These are phyloP conservation scores for Apodemia zela DNA, from an alignment of 2,888 invertebrate species.

Conservation along the genomic window DNA sequence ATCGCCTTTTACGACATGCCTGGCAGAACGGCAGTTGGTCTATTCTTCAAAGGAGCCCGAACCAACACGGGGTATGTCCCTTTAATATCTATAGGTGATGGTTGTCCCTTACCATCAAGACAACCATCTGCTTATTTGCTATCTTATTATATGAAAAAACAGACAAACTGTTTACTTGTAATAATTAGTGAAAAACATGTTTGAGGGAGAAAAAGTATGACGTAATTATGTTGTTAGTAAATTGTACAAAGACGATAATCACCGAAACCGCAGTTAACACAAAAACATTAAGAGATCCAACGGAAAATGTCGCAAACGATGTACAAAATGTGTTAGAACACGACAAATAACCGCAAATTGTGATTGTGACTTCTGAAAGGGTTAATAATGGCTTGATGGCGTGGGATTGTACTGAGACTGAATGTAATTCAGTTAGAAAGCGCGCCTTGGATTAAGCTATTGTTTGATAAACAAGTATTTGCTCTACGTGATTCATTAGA, in stretches of 20 bases:
- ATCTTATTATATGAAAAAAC: too few species aligned
- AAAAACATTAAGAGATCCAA: conserved; percentile 55
- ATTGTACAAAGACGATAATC: conserved; percentile 38
- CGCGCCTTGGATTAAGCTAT: conserved; percentile 66
- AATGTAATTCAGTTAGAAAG: conserved; percentile 68
- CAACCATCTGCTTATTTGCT: too few species aligned
- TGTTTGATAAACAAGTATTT: conserved; percentile 43
- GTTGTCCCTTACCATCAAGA: too few species aligned
- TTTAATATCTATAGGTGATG: too few species aligned
- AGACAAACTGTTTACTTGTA: too few species aligned
- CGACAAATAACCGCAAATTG: conserved; percentile 76
- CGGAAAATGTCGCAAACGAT: conserved; percentile 47
- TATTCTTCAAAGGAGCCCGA: too few species aligned
- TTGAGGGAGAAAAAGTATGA: conserved; percentile 24
- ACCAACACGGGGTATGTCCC: too few species aligned
- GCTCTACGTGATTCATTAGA: conserved; percentile 17
- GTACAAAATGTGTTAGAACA: conserved; percentile 48
- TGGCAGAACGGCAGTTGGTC: too few species aligned
- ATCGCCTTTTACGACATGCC: too few species aligned
- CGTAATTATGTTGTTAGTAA: conserved; percentile 27
- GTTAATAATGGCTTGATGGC: conserved; percentile 67
- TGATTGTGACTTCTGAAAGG: conserved; percentile 73
- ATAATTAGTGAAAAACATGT: neutral
- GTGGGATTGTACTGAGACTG: conserved; percentile 57
- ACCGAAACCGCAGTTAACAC: conserved; percentile 47